Evolutionary conservation across 2,888 invertebrate genomes (phyloP), one percentile per base, ranked within the genome.

Genomic region (Automeris io): DNA sequence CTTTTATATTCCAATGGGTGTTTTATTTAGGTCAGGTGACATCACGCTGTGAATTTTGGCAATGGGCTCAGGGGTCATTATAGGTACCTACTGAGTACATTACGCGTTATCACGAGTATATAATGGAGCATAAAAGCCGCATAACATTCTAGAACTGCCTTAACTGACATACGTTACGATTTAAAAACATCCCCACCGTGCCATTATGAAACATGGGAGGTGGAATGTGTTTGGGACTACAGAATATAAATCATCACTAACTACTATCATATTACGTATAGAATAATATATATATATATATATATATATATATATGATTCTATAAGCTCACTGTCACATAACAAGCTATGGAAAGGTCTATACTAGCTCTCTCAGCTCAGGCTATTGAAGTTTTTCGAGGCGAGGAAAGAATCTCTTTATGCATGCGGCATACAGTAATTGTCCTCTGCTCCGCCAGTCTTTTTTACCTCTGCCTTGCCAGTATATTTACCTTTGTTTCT

Each of bases 81-180:
- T 18, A 23, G 19, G 19, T 33, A 21, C 21, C 12, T 33, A 33
- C 37, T 7, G 38, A 13, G 26, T 40, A 47, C 52, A 49, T 55
- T 51, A 49, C 31, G 29, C 38, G 46, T 47, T 64, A 61, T 62
- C 56, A 38, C 43, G 41, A 40, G 43, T 35, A 22, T 45, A 43
- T 51, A 54, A 57, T 61, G 49, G 42, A 31, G 23, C 40, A 51
- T 57, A 55, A 56, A 52, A 40, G 40, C 42, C 34, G 46, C 44
- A 46, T 54, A 43, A 57, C 49, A 54, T 47, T 42, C 34, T 43
- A 40, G 44, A 54, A 50, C 43, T 38, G 43, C 39, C 43, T 36
- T 40, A 42, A 43, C 41, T 51, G 41, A 43, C 39, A 39, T 47
- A 37, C 40, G 49, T 51, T 46, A 51, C 55, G 46, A 53, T 59